Evolutionary conservation across 2,888 invertebrate genomes (phyloP).

Genomic region (Clunio marinus): DNA sequence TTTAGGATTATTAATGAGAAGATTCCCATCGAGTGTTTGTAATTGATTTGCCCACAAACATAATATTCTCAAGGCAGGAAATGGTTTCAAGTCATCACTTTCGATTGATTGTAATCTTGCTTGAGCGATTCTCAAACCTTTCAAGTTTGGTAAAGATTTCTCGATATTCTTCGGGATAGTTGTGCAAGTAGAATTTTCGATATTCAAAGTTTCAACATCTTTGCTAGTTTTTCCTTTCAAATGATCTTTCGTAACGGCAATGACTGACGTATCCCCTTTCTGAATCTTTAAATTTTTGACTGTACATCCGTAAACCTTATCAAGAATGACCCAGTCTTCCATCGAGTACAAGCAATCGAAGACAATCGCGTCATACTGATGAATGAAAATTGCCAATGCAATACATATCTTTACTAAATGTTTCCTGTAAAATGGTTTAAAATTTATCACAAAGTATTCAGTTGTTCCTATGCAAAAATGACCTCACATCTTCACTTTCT

Average conservation of each 20-base stretch:
- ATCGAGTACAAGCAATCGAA: background rate
- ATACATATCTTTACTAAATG: background rate
- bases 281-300: background rate
- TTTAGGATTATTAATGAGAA: background rate
- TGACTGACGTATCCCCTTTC: background rate
- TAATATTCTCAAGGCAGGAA: background rate
- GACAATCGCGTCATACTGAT: background rate
- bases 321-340: conserved; percentile 8
- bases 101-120: background rate
- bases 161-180: background rate
- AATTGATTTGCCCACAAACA: background rate
- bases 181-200: background rate
- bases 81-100: conserved; percentile 11
- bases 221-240: background rate
- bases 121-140: background rate
- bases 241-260: background rate
- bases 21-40: conserved; percentile 2
- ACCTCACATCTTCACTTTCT: conserved; percentile 2
- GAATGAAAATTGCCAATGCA: background rate
- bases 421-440: too few species aligned
- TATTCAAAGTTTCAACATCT: background rate
- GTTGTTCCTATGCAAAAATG: background rate
- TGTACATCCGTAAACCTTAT: background rate
- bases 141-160: background rate
- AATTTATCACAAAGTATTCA: too few species aligned